These are phyloP conservation scores for Oenanthe melanoleuca DNA, from an alignment of 2,113 vertebrate species.

Conservation along the genomic window DNA sequence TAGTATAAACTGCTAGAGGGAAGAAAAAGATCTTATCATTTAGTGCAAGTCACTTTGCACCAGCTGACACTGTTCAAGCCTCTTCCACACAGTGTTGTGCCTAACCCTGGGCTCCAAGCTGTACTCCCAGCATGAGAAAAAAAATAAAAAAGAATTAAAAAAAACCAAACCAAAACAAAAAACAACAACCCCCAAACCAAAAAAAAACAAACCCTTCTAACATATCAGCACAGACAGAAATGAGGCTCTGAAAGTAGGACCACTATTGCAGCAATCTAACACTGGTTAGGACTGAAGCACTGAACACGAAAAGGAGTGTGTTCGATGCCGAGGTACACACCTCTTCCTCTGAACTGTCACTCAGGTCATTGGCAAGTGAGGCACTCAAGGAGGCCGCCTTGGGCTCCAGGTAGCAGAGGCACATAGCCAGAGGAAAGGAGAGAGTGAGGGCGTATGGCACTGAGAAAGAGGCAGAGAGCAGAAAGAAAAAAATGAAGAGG, in stretches of 20 bases:
- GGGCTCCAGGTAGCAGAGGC: conserved; percentile 99
- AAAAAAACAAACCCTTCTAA: conserved; percentile 13
- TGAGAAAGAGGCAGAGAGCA: conserved; percentile 97
- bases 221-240: conserved; percentile 84
- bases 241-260: conserved; percentile 95
- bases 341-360: conserved; percentile 99
- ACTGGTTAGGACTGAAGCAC: conserved; percentile 85
- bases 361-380: conserved; percentile 95
- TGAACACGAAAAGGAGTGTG: conserved; percentile 79
- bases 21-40: not conserved
- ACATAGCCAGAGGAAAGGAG: conserved; percentile 98
- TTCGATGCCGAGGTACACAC: conserved; percentile 87
- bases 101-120: conserved; percentile 75
- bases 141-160: not conserved
- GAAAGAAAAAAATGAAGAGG: conserved; percentile 98
- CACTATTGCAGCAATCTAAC: conserved; percentile 82
- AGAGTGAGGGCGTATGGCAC: conserved; percentile 97
- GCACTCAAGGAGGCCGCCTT: conserved; percentile 96
- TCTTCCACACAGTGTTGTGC: conserved; percentile 79
- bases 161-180: not conserved
- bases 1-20: not conserved
- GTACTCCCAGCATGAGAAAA: conserved; percentile 48
- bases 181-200: not conserved
- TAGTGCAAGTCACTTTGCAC: not conserved
- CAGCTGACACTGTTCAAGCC: not conserved